A percentile compares a stretch with the other conserved stretches of the same genome.
Evolutionary conservation across 2,113 vertebrate genomes (phyloP).

Genomic region (Urocolius indicus): DNA sequence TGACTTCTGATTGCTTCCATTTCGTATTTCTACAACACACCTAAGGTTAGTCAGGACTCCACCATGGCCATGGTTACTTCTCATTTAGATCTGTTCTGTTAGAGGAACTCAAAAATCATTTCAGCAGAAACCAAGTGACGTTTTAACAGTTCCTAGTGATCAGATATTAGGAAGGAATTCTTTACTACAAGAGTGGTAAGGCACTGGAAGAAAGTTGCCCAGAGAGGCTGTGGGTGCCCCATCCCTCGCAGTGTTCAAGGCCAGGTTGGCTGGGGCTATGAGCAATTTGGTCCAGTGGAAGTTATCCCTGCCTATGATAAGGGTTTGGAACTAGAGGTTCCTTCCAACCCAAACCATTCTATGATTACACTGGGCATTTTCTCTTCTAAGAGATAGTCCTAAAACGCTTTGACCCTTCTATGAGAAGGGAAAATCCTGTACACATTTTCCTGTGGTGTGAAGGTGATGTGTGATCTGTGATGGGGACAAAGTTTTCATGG

Average conservation of each 20-base stretch:
- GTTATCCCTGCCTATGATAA: too few relatives aligned
- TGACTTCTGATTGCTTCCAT: background rate
- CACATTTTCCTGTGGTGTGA: background rate
- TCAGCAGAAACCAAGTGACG: background rate
- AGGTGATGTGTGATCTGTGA: background rate
- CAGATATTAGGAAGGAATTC: too few relatives aligned
- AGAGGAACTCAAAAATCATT: background rate
- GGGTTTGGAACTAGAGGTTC: too few relatives aligned
- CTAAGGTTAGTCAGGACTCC: background rate
- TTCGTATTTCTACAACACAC: background rate
- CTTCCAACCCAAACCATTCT: too few relatives aligned
- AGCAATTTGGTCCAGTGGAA: too few relatives aligned
- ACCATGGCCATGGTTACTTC: background rate
- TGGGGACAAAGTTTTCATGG: background rate
- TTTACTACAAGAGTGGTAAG: too few relatives aligned
- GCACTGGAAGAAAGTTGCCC: too few relatives aligned
- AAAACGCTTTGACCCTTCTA: background rate
- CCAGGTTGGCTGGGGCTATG: too few relatives aligned
- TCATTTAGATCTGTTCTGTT: background rate
- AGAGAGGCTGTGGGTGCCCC: too few relatives aligned
- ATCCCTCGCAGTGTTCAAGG: too few relatives aligned
- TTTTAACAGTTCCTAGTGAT: background rate
- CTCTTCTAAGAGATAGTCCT: background rate
- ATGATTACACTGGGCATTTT: background rate
- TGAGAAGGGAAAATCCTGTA: background rate